Evolutionary conservation across 2,113 vertebrate genomes (phyloP), one percentile per base, ranked within the genome.

Genomic region (Sturnira hondurensis): DNA sequence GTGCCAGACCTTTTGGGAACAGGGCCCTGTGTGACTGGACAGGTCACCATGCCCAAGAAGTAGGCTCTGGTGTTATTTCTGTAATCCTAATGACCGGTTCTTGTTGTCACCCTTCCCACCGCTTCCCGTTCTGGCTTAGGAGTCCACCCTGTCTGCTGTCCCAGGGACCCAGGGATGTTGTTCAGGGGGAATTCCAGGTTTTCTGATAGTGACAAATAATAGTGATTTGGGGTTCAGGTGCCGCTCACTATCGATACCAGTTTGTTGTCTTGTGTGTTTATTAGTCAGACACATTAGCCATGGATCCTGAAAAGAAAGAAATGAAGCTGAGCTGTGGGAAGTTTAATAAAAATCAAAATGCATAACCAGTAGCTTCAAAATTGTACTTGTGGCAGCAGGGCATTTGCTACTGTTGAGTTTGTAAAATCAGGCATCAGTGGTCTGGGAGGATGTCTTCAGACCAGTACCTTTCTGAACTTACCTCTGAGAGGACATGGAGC

Each of bases 341-440:
- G 24, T 89, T 77, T n/a, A 77, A 52, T 89, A 91, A 96, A 93
- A 87, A 54, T 83, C 2, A 68, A 65, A 67, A 65, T 86, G 67
- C 76, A 67, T 47, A 93, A 20, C 26, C 4, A 81, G 28, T 81
- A 56, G 36, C 20, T 89, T 95, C 31, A 89, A 65, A 88, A 67
- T 71, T 89, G 13, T 65, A 33, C 38, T 76, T 91, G 67, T 83
- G 56, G 36, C 82, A 43, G 56, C 38, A 65, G 16, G 31, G 52
- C 70, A 19, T 52, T 78, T 58, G 78, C 52, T 91, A 20, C 71
- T 41, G 0, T 74, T 74, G n/a, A 71, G 26, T 50, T 94, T 78
- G 76, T 47, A 82, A 88, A 91, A 58, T 82, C 19, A 56, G 3
- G 20, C n/a, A 45, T 38, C 17, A 6, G 38, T 91, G 33, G 14